phyloP scores from a whole-genome alignment of 2,888 invertebrate genomes.

The Ptilodon capucinus region DNA sequence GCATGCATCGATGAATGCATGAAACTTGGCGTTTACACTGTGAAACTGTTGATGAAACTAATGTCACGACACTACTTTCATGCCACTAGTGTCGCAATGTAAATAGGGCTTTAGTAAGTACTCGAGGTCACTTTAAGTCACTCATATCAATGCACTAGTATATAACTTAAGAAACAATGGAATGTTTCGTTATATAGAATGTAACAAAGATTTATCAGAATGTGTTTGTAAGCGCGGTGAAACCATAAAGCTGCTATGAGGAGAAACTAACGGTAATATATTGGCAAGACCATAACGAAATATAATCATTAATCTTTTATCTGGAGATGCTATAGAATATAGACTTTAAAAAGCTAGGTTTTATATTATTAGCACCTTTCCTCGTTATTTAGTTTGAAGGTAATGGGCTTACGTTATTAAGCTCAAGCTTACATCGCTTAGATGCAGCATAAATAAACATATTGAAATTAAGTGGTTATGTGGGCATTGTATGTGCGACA shows the following conservation, averaged over 20 bases:
- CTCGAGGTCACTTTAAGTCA: conserved; percentile 80
- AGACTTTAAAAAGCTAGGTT: background rate
- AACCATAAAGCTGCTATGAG: conserved; percentile 17
- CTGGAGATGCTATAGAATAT: background rate
- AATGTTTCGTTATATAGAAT: conserved; percentile 68
- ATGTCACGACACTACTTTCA: too few relatives aligned
- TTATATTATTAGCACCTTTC: background rate
- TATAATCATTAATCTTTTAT: background rate
- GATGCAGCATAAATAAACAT: too few relatives aligned
- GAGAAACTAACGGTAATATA: conserved; percentile 20
- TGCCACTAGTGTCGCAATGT: too few relatives aligned
- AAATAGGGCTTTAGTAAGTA: too few relatives aligned
- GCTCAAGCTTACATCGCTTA: too few relatives aligned
- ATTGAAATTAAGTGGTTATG: too few relatives aligned
- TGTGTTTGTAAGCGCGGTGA: conserved; percentile 19
- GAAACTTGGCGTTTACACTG: too few relatives aligned
- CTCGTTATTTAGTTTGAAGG: too few relatives aligned
- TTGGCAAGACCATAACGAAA: conserved; percentile 50
- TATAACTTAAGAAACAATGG: conserved; percentile 58
- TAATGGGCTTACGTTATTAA: background rate
- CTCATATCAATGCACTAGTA: too few relatives aligned
- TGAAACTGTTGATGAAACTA: too few relatives aligned
- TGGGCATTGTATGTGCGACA: too few relatives aligned
- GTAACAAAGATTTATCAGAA: conserved; percentile 43
- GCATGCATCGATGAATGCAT: too few relatives aligned